Conservation (phyloP, 2,888 invertebrate species). For the Ormyrus thymus region DNA sequence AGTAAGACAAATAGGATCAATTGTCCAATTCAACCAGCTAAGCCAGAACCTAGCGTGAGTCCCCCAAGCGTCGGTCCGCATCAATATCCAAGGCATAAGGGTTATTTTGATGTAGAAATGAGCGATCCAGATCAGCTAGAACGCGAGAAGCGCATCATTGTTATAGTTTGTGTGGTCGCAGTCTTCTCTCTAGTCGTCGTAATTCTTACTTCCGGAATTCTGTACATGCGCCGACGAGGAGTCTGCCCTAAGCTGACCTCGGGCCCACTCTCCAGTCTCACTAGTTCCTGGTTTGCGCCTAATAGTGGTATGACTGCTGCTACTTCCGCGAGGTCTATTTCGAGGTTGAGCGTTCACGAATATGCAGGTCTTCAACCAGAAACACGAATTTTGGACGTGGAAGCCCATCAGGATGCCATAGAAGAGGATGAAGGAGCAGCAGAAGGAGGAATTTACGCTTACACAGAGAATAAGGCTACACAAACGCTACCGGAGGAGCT, state of each 20-base stretch:
- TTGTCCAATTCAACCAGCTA: constrained; percentile 78
- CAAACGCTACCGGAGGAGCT: constrained; percentile 86
- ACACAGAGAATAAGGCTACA: constrained; percentile 80
- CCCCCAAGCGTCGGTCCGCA: constrained; percentile 73
- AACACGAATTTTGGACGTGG: constrained; percentile 77
- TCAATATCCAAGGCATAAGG: constrained; percentile 69
- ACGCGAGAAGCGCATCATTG: constrained; percentile 70
- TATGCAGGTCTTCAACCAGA: constrained; percentile 80
- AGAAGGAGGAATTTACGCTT: constrained; percentile 68
- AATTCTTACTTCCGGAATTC: constrained; percentile 68
- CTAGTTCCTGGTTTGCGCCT: constrained; percentile 68
- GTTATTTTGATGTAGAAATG: constrained; percentile 72
- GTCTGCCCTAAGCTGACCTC: constrained; percentile 72
- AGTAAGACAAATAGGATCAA: constrained; percentile 75
- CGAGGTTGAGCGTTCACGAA: constrained; percentile 79
- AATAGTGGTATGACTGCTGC: constrained; percentile 72
- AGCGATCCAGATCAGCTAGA: constrained; percentile 71
- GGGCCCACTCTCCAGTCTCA: constrained; percentile 65
- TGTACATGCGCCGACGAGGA: constrained; percentile 70
- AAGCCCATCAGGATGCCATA: constrained; percentile 63
- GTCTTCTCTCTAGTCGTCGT: constrained; percentile 67
- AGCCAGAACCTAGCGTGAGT: constrained; percentile 69
- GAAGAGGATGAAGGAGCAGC: constrained; percentile 68
- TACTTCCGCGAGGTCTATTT: constrained; percentile 80
- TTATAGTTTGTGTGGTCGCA: constrained; percentile 69